Conservation (phyloP, 2,888 invertebrate genomes). For the Cosmia trapezina region DNA sequence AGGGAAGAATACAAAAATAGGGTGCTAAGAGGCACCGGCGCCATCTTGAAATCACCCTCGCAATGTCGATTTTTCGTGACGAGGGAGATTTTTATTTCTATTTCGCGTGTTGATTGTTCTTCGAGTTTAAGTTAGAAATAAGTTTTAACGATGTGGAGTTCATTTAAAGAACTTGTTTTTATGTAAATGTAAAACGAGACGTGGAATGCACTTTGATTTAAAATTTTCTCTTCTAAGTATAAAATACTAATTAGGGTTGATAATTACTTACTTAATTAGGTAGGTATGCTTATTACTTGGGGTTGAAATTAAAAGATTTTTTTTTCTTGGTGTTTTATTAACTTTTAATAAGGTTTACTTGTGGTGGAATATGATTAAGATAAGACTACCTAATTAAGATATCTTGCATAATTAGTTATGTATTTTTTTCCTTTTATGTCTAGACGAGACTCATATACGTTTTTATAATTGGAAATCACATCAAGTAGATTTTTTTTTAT, state of each 20-base stretch:
- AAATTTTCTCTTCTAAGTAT: conserved; percentile 6
- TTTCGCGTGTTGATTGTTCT: conserved; percentile 49
- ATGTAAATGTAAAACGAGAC: not conserved
- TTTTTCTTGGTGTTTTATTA: conserved; percentile 30
- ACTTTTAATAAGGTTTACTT: conserved; percentile 5
- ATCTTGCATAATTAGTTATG: not conserved
- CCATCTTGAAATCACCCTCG: conserved; percentile 82
- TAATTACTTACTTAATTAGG: conserved; percentile 30
- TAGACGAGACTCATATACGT: not conserved
- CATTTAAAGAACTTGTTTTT: conserved; percentile 17
- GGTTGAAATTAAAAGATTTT: conserved; percentile 29
- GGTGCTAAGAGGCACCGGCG: conserved; percentile 83
- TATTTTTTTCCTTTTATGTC: not conserved
- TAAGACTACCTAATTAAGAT: conserved; percentile 28
- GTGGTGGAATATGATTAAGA: conserved; percentile 8
- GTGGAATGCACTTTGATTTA: conserved; percentile 11
- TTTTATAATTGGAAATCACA: conserved; percentile 12
- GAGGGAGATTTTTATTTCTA: conserved; percentile 63
- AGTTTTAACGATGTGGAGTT: conserved; percentile 56
- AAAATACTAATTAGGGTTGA: conserved; percentile 46
- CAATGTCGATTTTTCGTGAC: conserved; percentile 77
- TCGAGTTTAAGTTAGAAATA: conserved; percentile 42
- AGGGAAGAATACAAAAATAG: conserved; percentile 87
- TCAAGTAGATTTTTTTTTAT: not conserved
- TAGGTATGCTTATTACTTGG: conserved; percentile 29